Evolutionary conservation across 2,113 vertebrate species (phyloP), one percentile per base, ranked within the genome.

Genomic region (Acanthochromis polyacanthus): DNA sequence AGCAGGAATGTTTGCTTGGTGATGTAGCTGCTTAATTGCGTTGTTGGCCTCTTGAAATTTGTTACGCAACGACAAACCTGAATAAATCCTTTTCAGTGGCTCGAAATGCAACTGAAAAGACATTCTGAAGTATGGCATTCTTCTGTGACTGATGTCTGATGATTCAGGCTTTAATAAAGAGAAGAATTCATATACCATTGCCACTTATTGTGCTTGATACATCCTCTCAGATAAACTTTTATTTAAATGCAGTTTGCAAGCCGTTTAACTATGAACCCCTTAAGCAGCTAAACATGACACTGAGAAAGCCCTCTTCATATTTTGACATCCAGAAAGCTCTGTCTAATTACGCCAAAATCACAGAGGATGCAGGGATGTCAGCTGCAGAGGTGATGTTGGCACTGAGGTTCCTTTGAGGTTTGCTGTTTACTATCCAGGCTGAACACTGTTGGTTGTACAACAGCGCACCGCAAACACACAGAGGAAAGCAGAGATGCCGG

Each of bases 331-430:
- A 57, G 16, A 48, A 25, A 75, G 62, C 63, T 14, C 51, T 43
- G 19, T 1, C 11, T 65, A 61, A 74, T 76, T 76, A 71, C 53
- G 71, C 72, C 62, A 55, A 62, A 48, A 66, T 64, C 58, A 40
- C 75, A 25, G 70, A 53, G 19, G 32, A 74, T 57, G 19, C 53
- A n/a, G 19, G 71, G 11, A 23, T 52, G 56, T 62, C 8, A 28
- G 69, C 64, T 53, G 36, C 45, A 52, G 40, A 65, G 57, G 30
- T 43, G 1, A 12, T 59, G 75, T 48, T 23, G n/a, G 40, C 17
- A 11, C 4, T 4, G 52, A 12, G 8, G 20, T 25, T 82, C 85
- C 68, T 57, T 52, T 23, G 78, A 85, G 82, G 71, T 28, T 25
- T 51, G 4, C 8, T 74, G 70, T 76, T 75, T 64, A 53, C 40